Base-by-base conservation (phyloP, 2,888 invertebrate species). In the Anoplius nigerrimus region DNA sequence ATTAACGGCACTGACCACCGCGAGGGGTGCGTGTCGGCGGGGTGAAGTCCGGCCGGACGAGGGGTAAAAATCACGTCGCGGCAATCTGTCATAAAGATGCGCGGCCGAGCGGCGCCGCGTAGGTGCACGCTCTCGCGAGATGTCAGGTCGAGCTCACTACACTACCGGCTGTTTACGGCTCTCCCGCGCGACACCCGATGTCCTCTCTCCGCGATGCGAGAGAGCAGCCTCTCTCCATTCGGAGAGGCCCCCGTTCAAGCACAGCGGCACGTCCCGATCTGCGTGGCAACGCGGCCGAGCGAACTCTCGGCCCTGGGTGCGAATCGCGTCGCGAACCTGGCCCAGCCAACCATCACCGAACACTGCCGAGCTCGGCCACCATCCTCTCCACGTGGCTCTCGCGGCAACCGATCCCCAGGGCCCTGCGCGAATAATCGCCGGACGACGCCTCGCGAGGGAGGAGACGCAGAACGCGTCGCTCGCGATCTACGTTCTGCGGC, bases 401-500 rank as follows among this genome's bases (percentile, higher is more conserved):
- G 8, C 48, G 13, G 48, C 48, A 16, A 48, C 48, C 16, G 18
- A 48, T 18, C 48, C 48, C 48, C 48, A 18, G 48, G 48, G 48
- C 11, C 48, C 1, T 1, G 21, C 20, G 13, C 52, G 52, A n/a
- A n/a, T n/a, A n/a, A 15, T 52, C 22, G 52, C 21, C 5, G 15
- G n/a, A 48, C 11, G 48, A n/a, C 11, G 18, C 42, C 34, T 42
- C 54, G 43, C 56, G 52, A 58, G 45, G 43, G 61, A 60, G 69
- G 73, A 73, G 71, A 66, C 64, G 73, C 79, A 77, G 70, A 79
- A 71, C 80, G 83, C 86, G 86, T 86, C 86, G 81, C 83, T 82
- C 84, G 81, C 87, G 85, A 86, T 79, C 86, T 86, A 81, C 85
- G 86, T 82, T 87, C 87, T 82, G 85, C 86, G 86, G 83, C 86